These are phyloP conservation scores for Chauna torquata DNA, from an alignment of 2,113 vertebrate species.

Conservation along the genomic window DNA sequence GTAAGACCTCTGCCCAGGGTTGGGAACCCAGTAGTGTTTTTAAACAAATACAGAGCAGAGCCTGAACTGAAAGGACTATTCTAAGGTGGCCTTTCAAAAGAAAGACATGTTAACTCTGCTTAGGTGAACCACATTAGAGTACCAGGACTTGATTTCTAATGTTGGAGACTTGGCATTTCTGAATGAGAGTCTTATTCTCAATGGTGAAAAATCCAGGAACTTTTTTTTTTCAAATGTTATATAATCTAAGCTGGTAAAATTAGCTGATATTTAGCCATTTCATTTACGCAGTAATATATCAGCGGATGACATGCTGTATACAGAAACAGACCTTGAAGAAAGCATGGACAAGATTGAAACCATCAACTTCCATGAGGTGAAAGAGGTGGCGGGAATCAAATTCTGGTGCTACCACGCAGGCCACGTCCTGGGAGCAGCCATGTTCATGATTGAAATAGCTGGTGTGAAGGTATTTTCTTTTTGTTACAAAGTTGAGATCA, in stretches of 20 bases:
- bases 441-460: slow-evolving; percentile 99
- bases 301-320: slow-evolving; percentile 98
- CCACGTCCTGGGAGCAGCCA: slow-evolving; percentile 95
- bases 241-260: not conserved
- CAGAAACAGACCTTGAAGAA: slow-evolving; percentile 95
- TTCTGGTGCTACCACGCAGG: slow-evolving; percentile 98
- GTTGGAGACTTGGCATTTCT: rapidly evolving
- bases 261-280: slow-evolving; percentile 14
- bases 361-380: slow-evolving; percentile 98
- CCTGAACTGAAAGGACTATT: not conserved
- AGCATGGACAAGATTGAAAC: slow-evolving; percentile 99
- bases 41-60: not conserved
- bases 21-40: not conserved
- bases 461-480: slow-evolving; percentile 89
- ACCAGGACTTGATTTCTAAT: not conserved
- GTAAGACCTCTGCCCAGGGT: not conserved
- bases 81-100: not conserved
- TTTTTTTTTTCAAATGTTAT: not conserved
- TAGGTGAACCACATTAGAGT: not conserved
- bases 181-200: not conserved
- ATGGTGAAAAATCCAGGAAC: not conserved
- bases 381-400: slow-evolving; percentile 97
- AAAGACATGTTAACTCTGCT: not conserved
- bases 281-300: slow-evolving; percentile 90
- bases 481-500: not conserved